Conservation (phyloP, 2,888 invertebrate genomes). For the Scrobipalpa atriplicella region DNA sequence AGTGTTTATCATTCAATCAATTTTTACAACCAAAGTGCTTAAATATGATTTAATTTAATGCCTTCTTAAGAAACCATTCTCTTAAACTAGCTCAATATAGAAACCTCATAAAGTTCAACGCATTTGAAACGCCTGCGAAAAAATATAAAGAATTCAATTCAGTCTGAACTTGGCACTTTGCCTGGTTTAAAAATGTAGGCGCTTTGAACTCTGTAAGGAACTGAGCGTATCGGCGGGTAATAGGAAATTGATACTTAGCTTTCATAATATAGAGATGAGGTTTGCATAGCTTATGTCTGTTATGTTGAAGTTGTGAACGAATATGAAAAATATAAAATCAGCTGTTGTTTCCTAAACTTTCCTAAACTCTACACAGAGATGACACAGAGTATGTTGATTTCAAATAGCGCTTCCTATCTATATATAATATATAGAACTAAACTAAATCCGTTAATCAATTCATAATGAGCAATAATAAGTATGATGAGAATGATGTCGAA, state of each 20-base stretch:
- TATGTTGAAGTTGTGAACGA: background rate
- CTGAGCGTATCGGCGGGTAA: background rate
- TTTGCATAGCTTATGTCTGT: background rate
- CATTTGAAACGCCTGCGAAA: constrained; percentile 3
- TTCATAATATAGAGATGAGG: background rate
- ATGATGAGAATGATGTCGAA: background rate
- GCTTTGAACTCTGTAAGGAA: constrained; percentile 1
- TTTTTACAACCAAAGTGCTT: background rate
- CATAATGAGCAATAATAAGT: background rate
- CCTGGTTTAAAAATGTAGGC: constrained; percentile 26
- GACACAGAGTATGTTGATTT: too few species aligned
- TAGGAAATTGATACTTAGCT: constrained; percentile 4
- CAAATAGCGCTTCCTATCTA: too few species aligned
- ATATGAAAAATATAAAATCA: background rate
- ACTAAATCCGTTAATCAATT: background rate
- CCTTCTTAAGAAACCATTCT: background rate
- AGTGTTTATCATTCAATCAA: too few species aligned
- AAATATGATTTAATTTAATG: background rate
- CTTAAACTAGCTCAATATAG: background rate
- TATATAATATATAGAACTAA: too few species aligned
- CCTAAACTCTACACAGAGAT: too few species aligned
- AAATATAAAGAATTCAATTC: constrained; percentile 23
- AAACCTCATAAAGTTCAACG: background rate
- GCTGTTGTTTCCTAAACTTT: too few species aligned
- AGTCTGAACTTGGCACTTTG: constrained; percentile 26